Conservation (phyloP, 2,888 invertebrate genomes). For the Diabrotica balteata region DNA sequence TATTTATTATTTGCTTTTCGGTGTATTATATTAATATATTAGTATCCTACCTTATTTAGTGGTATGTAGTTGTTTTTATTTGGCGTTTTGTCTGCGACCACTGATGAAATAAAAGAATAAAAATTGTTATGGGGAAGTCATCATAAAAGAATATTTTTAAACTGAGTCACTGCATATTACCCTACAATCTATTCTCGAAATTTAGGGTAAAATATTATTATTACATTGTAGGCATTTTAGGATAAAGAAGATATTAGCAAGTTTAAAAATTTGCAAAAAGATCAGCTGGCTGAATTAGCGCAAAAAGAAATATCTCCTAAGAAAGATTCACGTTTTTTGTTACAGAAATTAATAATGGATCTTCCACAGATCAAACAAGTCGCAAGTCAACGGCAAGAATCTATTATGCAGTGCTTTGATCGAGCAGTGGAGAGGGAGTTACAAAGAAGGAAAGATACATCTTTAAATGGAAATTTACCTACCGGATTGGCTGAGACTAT, state of each 20-base stretch:
- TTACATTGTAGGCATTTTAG: conserved; percentile 17
- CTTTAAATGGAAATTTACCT: conserved; percentile 6
- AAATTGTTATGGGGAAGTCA: too few relatives aligned
- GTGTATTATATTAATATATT: too few relatives aligned
- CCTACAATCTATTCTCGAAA: background rate
- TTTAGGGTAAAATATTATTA: conserved; percentile 10
- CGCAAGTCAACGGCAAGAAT: conserved; percentile 36
- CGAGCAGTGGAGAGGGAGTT: conserved; percentile 51
- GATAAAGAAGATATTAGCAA: conserved; percentile 19
- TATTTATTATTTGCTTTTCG: too few relatives aligned
- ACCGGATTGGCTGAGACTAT: conserved; percentile 23
- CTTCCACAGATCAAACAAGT: conserved; percentile 15
- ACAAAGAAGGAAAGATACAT: conserved; percentile 43
- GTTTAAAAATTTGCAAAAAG: conserved; percentile 32
- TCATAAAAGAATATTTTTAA: too few relatives aligned
- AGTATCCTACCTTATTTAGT: too few relatives aligned
- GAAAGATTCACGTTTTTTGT: conserved; percentile 37
- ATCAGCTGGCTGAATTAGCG: conserved; percentile 13
- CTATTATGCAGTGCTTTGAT: conserved; percentile 50
- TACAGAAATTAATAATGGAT: conserved; percentile 32
- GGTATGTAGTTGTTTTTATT: too few relatives aligned
- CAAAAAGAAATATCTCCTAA: conserved; percentile 36
- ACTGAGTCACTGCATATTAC: too few relatives aligned
- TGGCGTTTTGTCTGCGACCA: too few relatives aligned
- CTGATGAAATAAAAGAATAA: too few relatives aligned